Conservation (phyloP, 2,888 invertebrate genomes). For the Biston stratarius region DNA sequence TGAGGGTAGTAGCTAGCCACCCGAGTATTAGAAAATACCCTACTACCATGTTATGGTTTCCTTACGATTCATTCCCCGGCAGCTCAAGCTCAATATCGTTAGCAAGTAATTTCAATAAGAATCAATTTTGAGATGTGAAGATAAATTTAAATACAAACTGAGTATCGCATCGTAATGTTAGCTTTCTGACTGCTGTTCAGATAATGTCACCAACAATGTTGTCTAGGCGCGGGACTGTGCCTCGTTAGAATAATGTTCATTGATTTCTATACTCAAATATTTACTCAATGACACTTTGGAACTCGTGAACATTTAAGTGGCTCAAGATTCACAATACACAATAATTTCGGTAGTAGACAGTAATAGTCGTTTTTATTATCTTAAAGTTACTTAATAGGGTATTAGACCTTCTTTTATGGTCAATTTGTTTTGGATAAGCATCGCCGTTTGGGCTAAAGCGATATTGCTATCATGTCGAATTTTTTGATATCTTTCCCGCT, state of each 20-base stretch:
- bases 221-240: conserved; percentile 29
- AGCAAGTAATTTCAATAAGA: conserved; percentile 1
- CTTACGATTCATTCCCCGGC: not conserved
- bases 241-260: conserved; percentile 40
- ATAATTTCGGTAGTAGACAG: not conserved
- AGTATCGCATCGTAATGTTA: conserved; percentile 3
- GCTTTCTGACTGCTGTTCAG: not conserved
- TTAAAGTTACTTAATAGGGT: no score
- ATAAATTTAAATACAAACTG: conserved; percentile 4
- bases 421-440: conserved; percentile 40
- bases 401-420: conserved; percentile 16
- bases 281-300: conserved; percentile 17
- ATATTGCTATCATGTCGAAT: conserved; percentile 45
- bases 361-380: conserved; percentile 5
- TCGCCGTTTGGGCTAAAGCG: conserved; percentile 30
- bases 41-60: no score
- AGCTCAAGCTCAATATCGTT: not conserved
- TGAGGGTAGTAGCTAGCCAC: no score
- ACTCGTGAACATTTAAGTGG: conserved; percentile 5
- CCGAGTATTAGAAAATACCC: no score
- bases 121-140: not conserved
- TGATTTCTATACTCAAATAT: conserved; percentile 34
- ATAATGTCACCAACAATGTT: conserved; percentile 23
- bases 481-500: conserved; percentile 63
- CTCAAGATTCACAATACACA: not conserved